Percentiles rank a stretch among this genome's conserved stretches.
Conservation (phyloP, 2,888 invertebrate genomes). For the Pseudanteris insignis region DNA sequence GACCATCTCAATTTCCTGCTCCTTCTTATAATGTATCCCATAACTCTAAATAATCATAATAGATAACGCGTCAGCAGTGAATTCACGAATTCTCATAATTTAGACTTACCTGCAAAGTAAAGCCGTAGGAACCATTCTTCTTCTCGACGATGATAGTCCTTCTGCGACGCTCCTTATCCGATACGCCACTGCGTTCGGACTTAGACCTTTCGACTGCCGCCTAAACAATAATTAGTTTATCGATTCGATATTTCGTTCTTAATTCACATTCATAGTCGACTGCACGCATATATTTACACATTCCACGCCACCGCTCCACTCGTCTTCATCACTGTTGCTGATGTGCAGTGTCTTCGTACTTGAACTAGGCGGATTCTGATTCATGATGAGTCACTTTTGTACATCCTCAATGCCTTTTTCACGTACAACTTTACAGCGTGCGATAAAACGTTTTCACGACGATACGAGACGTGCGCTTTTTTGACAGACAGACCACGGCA, state of each 20-base stretch:
- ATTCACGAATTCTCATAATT: no score
- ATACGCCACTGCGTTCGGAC: slow-evolving; percentile 77
- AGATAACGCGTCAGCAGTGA: no score
- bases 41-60: slow-evolving; percentile 80
- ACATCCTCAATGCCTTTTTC: no score
- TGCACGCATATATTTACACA: slow-evolving; percentile 52
- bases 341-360: slow-evolving; percentile 45
- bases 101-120: slow-evolving; percentile 81
- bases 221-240: slow-evolving; percentile 55
- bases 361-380: slow-evolving; percentile 52
- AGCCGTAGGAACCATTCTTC: slow-evolving; percentile 90
- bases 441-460: background rate
- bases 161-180: slow-evolving; percentile 86
- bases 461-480: background rate
- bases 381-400: slow-evolving; percentile 49
- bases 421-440: no score
- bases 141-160: slow-evolving; percentile 93
- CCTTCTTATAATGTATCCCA: slow-evolving; percentile 94
- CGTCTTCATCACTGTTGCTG: slow-evolving; percentile 64
- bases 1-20: slow-evolving; percentile 93
- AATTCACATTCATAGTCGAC: background rate
- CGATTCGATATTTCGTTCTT: background rate
- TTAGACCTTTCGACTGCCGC: slow-evolving; percentile 77
- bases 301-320: slow-evolving; percentile 65
- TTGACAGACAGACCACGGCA: no score